Base-by-base conservation (phyloP, 2,113 vertebrate genomes). In the Colossoma macropomum region DNA sequence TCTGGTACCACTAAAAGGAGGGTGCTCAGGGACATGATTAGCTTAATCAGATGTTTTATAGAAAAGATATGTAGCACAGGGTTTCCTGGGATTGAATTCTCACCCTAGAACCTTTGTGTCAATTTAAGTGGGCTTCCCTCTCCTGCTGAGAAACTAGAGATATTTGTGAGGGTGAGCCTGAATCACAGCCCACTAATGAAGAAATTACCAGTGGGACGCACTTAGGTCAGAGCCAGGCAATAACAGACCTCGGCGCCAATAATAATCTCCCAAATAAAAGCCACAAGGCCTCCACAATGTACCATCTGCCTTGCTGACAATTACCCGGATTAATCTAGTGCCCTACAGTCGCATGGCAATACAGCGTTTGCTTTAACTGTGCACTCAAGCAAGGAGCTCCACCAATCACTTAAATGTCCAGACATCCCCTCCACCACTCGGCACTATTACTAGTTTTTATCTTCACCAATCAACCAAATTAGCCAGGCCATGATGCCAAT, bases 241-340 rank as follows among this genome's bases (percentile, higher is more conserved):
- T 79, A 62, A 82, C 54, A 77, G 70, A 68, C 71, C 66, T 62
- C 56, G 52, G 59, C 79, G 76, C 52, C 65, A 82, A 84, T 79
- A 82, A 82, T 79, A 79, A 84, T 82, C 77, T 69, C 70, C 79
- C 23, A 75, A 77, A 80, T 81, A 88, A 84, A 86, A 82, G 69
- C 74, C 52, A 78, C 59, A 25, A 79, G 79, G 74, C 76, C 45
- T 72, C 72, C 56, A 66, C 82, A 72, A 60, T 17, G 19, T 73
- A 77, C 82, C 76, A 82, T 82, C 83, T 84, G 82, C 87, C 72
- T 84, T 79, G 59, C 41, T 27, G 48, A 62, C 74, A 63, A 82
- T 86, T 84, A 86, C 77, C 80, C 28, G 63, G 85, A 86, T 86
- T 86, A 69, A 88, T 86, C 68, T 77, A 60, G 62, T 84, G 75